Conservation (phyloP, 2,888 invertebrate species). For the Trichogramma dendrolimi region DNA sequence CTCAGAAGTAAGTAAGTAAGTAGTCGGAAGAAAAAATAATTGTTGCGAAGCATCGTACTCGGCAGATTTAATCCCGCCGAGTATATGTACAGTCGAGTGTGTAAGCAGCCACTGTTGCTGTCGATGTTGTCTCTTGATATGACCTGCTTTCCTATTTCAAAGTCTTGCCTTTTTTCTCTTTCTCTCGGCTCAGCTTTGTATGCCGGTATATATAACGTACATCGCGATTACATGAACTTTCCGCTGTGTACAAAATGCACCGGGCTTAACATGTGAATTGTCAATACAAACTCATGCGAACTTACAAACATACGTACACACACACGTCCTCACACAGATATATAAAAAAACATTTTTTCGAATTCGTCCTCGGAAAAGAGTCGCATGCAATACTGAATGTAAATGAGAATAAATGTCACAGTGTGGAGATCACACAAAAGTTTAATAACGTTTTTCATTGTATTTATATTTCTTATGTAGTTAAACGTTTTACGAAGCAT, state of each 20-base stretch:
- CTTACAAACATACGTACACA: background rate
- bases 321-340: background rate
- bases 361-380: too few species aligned
- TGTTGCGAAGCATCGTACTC: background rate
- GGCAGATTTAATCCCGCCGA: slow-evolving; percentile 2
- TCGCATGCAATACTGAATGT: too few species aligned
- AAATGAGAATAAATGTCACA: too few species aligned
- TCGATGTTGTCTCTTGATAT: slow-evolving; percentile 2
- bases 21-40: background rate
- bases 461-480: too few species aligned
- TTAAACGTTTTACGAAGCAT: too few species aligned
- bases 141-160: slow-evolving; percentile 22
- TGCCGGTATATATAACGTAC: slow-evolving; percentile 1
- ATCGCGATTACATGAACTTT: background rate
- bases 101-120: background rate
- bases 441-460: too few species aligned
- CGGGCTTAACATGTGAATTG: background rate
- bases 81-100: background rate
- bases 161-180: slow-evolving; percentile 1
- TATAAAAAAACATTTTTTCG: too few species aligned
- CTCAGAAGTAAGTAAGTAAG: slow-evolving; percentile 3
- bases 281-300: background rate
- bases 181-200: slow-evolving; percentile 16
- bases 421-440: too few species aligned
- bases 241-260: background rate